A percentile compares a stretch with the other conserved stretches of the same genome.
phyloP scores from a whole-genome alignment of 2,888 invertebrate genomes.

The Lissocephala sabroskyi region DNA sequence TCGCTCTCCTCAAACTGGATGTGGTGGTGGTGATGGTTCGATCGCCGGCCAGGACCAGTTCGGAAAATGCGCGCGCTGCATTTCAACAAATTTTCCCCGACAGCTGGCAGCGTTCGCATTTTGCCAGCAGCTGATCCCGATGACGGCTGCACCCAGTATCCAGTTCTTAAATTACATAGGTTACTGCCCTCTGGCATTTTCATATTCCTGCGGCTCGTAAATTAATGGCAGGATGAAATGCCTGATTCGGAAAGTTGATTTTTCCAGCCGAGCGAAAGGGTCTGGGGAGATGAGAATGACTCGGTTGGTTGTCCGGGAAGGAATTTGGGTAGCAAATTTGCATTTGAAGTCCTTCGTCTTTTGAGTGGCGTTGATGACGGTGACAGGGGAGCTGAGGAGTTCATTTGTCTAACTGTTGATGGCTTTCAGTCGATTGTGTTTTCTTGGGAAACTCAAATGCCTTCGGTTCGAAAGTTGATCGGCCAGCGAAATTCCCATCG shows the following conservation, averaged over 20 bases:
- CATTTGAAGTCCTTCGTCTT: no score
- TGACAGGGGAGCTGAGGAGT: no score
- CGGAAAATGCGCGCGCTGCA: conserved; percentile 39
- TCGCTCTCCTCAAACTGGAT: conserved; percentile 18
- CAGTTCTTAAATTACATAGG: conserved; percentile 48
- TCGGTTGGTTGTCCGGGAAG: no score
- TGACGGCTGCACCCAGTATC: conserved; percentile 44
- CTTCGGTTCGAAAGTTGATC: no score
- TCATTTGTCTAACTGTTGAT: no score
- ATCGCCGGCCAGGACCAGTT: conserved; percentile 22
- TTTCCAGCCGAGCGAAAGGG: not conserved
- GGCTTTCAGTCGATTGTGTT: no score
- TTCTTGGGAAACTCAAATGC: no score
- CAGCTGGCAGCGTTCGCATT: conserved; percentile 55
- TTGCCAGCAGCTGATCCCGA: conserved; percentile 49
- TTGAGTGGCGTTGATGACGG: no score
- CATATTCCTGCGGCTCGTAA: conserved; percentile 30
- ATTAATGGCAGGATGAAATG: conserved; percentile 33
- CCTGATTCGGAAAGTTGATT: conserved; percentile 33
- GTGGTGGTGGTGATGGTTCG: conserved; percentile 36
- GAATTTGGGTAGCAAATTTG: no score
- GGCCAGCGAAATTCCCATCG: no score
- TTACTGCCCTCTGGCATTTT: conserved; percentile 50
- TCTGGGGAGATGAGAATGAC: no score
- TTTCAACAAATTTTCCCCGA: conserved; percentile 53